Evolutionary conservation across 2,113 vertebrate genomes (phyloP).

Genomic region (Dicaeum eximium): DNA sequence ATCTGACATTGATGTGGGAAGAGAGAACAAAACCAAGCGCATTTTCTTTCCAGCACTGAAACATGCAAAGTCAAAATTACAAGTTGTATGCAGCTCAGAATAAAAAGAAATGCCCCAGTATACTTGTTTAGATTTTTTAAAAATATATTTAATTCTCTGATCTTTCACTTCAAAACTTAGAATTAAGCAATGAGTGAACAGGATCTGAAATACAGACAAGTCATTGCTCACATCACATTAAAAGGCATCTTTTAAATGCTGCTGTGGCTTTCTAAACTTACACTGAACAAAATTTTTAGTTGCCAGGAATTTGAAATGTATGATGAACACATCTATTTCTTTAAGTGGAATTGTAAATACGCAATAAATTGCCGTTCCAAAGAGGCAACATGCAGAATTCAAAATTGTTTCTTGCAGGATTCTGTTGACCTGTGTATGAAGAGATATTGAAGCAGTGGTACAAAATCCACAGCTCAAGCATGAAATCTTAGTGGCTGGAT

Average conservation of each 20-base stretch:
- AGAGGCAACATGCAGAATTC: conserved; percentile 57
- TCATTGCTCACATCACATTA: conserved; percentile 29
- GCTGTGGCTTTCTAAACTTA: conserved; percentile 25
- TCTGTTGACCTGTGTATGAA: neutral
- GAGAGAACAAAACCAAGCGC: conserved; percentile 5
- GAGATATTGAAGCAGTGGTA: neutral
- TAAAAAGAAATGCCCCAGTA: conserved; percentile 58
- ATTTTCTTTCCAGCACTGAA: conserved; percentile 35
- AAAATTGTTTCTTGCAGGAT: conserved; percentile 20
- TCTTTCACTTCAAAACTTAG: conserved; percentile 44
- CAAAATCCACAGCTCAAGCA: conserved; percentile 6
- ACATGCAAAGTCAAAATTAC: conserved; percentile 63
- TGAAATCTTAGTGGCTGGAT: neutral
- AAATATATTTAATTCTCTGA: conserved; percentile 47
- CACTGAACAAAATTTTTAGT: neutral
- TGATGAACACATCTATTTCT: conserved; percentile 20
- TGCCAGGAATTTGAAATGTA: conserved; percentile 12
- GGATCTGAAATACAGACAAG: conserved; percentile 21
- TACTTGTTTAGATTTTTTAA: conserved; percentile 27
- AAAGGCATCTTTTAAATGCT: conserved; percentile 23
- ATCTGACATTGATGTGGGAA: conserved; percentile 1
- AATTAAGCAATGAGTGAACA: conserved; percentile 6
- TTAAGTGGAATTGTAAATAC: conserved; percentile 14
- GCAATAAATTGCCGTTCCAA: neutral
- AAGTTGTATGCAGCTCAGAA: conserved; percentile 35